Evolutionary conservation across 2,113 vertebrate species (phyloP).

Genomic region (Pithys albifrons): DNA sequence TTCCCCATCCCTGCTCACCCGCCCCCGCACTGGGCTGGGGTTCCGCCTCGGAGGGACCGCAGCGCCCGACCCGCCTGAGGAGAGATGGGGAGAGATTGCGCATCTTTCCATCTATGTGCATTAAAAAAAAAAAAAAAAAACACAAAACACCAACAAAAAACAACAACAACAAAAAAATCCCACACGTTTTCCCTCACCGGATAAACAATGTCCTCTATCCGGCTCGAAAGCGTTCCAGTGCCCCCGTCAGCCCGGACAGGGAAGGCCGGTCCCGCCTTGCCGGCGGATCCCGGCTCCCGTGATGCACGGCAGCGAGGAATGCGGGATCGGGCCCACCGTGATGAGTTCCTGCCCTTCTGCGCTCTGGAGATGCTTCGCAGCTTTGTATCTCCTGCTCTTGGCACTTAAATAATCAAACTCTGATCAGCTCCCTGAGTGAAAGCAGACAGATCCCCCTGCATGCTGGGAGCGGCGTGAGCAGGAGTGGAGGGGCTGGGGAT

Average conservation of each 20-base stretch:
- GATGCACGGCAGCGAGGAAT: not conserved
- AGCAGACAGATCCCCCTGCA: conserved; percentile 16
- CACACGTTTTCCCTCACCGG: not conserved
- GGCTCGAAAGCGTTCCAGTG: not conserved
- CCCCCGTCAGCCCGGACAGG: not conserved
- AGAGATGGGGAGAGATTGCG: no score
- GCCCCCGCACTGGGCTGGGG: not conserved
- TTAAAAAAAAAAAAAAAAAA: not conserved
- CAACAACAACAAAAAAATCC: no score
- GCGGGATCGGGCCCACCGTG: not conserved
- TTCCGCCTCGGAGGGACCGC: not conserved
- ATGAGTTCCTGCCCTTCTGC: not conserved
- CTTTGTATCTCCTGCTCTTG: not conserved
- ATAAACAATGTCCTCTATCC: not conserved
- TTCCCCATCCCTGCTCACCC: not conserved
- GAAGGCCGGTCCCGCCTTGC: not conserved
- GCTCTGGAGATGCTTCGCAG: not conserved
- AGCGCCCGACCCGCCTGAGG: not conserved
- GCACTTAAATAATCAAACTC: conserved; percentile 29
- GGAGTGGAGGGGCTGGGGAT: not conserved
- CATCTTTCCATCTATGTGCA: not conserved
- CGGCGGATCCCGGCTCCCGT: not conserved
- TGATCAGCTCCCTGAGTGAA: not conserved
- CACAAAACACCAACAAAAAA: no score
- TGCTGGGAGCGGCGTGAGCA: not conserved